Conservation (phyloP, 2,113 vertebrate genomes). For the Gila orcuttii region DNA sequence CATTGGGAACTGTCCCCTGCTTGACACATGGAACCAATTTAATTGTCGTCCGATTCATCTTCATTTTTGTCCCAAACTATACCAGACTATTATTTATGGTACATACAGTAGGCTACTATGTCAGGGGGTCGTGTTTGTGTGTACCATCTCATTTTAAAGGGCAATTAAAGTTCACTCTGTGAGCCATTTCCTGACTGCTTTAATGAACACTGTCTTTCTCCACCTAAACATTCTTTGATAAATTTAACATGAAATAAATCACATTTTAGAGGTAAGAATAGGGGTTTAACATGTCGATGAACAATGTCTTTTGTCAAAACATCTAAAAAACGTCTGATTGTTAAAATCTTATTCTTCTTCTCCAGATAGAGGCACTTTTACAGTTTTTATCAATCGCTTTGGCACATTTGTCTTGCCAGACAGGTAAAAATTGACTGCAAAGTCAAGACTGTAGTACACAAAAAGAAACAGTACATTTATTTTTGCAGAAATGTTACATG, state of each 20-base stretch:
- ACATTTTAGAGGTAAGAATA: not conserved
- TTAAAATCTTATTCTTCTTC: not conserved
- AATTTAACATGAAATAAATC: not conserved
- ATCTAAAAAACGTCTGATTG: not conserved
- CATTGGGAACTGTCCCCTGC: conserved; percentile 10
- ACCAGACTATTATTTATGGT: conserved; percentile 6
- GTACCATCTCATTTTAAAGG: not conserved
- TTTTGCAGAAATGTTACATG: no score
- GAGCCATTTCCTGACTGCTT: not conserved
- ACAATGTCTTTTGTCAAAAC: not conserved
- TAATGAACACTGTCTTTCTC: conserved; percentile 5
- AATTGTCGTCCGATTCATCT: conserved; percentile 12
- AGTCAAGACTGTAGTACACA: no score
- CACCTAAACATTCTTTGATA: not conserved
- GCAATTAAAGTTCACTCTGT: conserved; percentile 11
- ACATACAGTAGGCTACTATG: not conserved
- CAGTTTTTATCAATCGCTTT: no score
- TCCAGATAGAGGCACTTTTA: not conserved
- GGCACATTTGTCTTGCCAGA: no score
- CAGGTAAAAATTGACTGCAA: no score
- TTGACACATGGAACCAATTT: conserved; percentile 32
- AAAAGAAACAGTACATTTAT: no score
- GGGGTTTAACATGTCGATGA: not conserved
- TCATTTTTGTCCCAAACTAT: conserved; percentile 22
- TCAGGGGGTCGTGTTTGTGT: not conserved